A percentile compares a stretch with the other conserved stretches of the same genome.
Conservation (phyloP, 2,888 invertebrate species). For the Acanthosepion esculentum region DNA sequence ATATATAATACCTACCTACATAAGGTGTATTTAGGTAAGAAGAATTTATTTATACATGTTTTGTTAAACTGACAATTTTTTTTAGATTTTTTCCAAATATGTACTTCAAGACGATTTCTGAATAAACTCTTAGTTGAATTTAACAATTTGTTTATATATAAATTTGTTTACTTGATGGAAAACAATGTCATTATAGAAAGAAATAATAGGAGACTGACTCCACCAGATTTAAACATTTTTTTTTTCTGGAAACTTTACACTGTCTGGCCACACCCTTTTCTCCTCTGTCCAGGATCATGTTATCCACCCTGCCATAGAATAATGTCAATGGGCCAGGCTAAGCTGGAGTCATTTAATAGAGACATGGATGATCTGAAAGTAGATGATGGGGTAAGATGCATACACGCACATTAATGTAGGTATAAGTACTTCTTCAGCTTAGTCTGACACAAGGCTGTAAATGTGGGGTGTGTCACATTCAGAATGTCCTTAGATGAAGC, state of each 20-base stretch:
- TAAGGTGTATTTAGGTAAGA: too few relatives aligned
- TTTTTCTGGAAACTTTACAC: not conserved
- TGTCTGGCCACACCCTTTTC: slow-evolving; percentile 33
- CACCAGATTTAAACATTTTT: not conserved
- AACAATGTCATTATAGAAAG: not conserved
- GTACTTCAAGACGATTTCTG: too few relatives aligned
- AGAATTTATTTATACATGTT: too few relatives aligned
- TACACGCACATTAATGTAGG: too few relatives aligned
- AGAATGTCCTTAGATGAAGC: too few relatives aligned
- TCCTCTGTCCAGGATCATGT: not conserved
- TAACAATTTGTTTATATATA: too few relatives aligned
- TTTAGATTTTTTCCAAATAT: too few relatives aligned
- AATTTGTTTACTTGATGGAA: not conserved
- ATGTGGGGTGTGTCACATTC: too few relatives aligned
- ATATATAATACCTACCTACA: too few relatives aligned
- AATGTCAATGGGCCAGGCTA: slow-evolving; percentile 11
- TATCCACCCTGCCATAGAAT: not conserved
- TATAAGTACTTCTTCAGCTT: too few relatives aligned
- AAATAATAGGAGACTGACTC: not conserved
- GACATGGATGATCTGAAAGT: not conserved
- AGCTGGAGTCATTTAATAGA: not conserved
- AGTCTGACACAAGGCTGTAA: not conserved
- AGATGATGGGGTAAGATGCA: not conserved
- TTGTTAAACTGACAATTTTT: too few relatives aligned
- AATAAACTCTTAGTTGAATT: too few relatives aligned